These are phyloP conservation scores for Cichlasoma orientale DNA, from an alignment of 2,797 vertebrate genomes.

Conservation along the genomic window DNA sequence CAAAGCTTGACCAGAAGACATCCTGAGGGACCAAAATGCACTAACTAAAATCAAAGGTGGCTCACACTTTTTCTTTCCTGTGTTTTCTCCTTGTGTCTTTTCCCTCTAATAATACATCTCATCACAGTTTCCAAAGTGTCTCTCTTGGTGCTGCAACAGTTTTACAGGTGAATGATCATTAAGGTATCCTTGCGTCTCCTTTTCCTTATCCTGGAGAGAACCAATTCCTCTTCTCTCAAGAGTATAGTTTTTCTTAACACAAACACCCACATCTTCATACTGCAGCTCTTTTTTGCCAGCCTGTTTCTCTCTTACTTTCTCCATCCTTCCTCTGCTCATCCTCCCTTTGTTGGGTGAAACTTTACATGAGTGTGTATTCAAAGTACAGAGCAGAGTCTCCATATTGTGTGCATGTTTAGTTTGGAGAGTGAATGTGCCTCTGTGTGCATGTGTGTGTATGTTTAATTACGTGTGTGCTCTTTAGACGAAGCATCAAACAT, in stretches of 20 bases:
- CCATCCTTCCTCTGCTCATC: neutral
- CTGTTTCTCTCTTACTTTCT: neutral
- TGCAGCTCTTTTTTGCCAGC: neutral
- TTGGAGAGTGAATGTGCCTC: neutral
- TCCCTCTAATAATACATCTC: slow-evolving; percentile 2
- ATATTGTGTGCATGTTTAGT: neutral
- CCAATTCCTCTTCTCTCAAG: neutral
- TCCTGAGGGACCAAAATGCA: slow-evolving; percentile 19
- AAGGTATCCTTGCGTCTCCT: neutral
- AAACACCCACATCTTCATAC: slow-evolving; percentile 8
- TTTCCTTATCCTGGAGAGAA: slow-evolving; percentile 18
- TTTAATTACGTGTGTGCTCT: slow-evolving; percentile 33
- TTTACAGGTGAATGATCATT: slow-evolving; percentile 27
- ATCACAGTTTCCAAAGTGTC: slow-evolving; percentile 15
- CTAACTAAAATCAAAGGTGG: slow-evolving; percentile 13
- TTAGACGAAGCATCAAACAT: slow-evolving; percentile 32
- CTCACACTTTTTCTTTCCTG: neutral
- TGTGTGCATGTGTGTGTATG: neutral
- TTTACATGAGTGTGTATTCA: neutral
- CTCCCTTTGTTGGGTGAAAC: neutral
- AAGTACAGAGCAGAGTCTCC: neutral
- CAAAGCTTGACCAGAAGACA: slow-evolving; percentile 20
- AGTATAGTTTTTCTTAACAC: neutral
- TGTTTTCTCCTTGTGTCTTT: neutral
- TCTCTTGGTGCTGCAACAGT: neutral